Conservation (phyloP, 2,797 vertebrate genomes). For the Sphenopsis melanotis region DNA sequence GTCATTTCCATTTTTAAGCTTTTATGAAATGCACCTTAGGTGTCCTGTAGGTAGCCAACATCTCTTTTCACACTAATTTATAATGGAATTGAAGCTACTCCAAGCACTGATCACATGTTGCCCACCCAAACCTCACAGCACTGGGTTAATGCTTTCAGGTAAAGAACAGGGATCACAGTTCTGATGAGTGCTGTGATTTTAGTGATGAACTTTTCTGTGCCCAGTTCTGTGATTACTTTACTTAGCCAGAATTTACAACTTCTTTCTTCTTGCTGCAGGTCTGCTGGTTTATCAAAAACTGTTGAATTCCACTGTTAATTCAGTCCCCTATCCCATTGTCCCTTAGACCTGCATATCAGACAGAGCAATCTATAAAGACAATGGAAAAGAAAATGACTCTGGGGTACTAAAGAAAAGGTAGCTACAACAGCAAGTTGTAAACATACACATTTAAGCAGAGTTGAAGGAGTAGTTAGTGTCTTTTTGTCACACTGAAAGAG, state of each 20-base stretch:
- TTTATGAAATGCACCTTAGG: not conserved
- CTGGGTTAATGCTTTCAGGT: not conserved
- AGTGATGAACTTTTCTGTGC: not conserved
- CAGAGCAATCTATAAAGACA: not conserved
- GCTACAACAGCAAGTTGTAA: not conserved
- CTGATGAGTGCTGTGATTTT: not conserved
- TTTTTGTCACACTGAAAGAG: not conserved
- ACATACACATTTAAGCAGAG: not conserved
- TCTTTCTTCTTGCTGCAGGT: not conserved
- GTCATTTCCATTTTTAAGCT: not conserved
- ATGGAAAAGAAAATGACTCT: not conserved
- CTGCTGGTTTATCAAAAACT: not conserved
- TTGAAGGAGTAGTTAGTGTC: not conserved
- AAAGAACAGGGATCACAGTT: not conserved
- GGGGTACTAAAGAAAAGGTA: not conserved
- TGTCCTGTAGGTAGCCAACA: not conserved
- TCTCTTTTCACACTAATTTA: not conserved
- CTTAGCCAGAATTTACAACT: not conserved
- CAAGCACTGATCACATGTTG: not conserved
- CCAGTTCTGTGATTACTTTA: not conserved
- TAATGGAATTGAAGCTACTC: not conserved
- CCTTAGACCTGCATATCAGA: not conserved
- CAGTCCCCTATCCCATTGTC: not conserved
- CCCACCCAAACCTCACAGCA: not conserved
- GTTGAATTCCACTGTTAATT: not conserved